Evolutionary conservation across 2,888 invertebrate species (phyloP), one percentile per base, ranked within the genome.

Genomic region (Phortica magna): DNA sequence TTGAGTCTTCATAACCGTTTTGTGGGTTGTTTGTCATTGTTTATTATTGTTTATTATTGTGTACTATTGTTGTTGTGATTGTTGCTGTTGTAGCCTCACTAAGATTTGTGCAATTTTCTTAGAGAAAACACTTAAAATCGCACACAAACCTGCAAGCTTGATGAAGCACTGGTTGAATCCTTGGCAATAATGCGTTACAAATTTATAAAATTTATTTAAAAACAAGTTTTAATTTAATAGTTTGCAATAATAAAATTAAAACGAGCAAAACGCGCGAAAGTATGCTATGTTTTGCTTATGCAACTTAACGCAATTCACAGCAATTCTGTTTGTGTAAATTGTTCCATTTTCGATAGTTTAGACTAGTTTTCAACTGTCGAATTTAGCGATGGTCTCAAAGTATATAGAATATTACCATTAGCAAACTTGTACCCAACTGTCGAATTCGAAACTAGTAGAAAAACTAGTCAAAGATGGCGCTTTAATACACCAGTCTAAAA

Each of bases 101-200:
- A 31, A 31, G 31, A 31, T 31, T 31, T 31, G 31, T 31, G 31
- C 31, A 31, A 1, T 31, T 31, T 31, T 31, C 31, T 31, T 31
- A 31, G 31, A 31, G 31, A 31, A 31, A 31, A 31, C 41, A 65
- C 31, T 41, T 3, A 64, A 64, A 14, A 65, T 31, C 41, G 12
- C 17, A 70, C 68, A 83, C 86, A 76, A 89, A 89, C 89, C 89
- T 89, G 83, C 84, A 19, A 89, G 82, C 84, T 79, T 83, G 75
- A 90, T 88, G 80, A 89, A 89, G 81, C 89, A 89, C 78, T 83
- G 88, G 82, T 83, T 89, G 74, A 81, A 74, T 84, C 87, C 89
- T 89, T 81, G 61, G 10, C 17, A 1, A 61, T 79, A 48, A 14
- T 48, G 48, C 9, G 7, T 48, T 48, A 48, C 14, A 48, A 12